Evolutionary conservation across 2,888 invertebrate genomes (phyloP).

Genomic region (Zaprionus lineosus): DNA sequence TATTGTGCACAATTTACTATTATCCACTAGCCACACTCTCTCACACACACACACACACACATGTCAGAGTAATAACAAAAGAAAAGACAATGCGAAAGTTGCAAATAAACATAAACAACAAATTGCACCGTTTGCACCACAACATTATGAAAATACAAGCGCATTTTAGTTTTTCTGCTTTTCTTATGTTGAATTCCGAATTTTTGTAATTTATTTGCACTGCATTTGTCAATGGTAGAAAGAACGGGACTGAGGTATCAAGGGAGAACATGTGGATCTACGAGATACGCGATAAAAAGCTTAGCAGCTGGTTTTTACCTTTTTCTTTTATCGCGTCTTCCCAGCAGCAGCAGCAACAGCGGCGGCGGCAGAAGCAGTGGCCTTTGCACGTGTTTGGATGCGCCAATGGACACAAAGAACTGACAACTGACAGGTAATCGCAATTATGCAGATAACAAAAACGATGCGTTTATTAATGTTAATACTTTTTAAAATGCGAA

Average conservation of each 20-base stretch:
- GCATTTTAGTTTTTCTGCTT: conserved; percentile 19
- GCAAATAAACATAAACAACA: conserved; percentile 31
- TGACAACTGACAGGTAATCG: conserved; percentile 2
- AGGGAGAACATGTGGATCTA: conserved; percentile 29
- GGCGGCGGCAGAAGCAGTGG: conserved; percentile 10
- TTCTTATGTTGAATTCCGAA: conserved; percentile 52
- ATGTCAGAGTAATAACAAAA: conserved; percentile 17
- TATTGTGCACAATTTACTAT: conserved; percentile 56
- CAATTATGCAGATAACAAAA: conserved; percentile 49
- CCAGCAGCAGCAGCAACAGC: conserved; percentile 17
- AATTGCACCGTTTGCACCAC: conserved; percentile 45
- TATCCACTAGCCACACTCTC: too few species aligned
- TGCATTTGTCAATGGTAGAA: conserved; percentile 44
- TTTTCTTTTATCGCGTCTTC: conserved; percentile 25
- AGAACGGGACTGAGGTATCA: neutral
- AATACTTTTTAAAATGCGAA: conserved; percentile 41
- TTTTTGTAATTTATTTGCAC: conserved; percentile 46
- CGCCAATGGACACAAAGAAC: neutral
- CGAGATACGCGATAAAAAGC: conserved; percentile 53
- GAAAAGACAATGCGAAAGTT: conserved; percentile 37
- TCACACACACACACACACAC: conserved; percentile 7
- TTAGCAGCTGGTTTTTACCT: conserved; percentile 52
- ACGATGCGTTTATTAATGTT: conserved; percentile 43
- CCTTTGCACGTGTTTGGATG: conserved; percentile 23
- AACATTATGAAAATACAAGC: too few species aligned